These are phyloP conservation scores for Meloidogyne hapla DNA, from an alignment of 1,140 invertebrate species.

Conservation along the genomic window DNA sequence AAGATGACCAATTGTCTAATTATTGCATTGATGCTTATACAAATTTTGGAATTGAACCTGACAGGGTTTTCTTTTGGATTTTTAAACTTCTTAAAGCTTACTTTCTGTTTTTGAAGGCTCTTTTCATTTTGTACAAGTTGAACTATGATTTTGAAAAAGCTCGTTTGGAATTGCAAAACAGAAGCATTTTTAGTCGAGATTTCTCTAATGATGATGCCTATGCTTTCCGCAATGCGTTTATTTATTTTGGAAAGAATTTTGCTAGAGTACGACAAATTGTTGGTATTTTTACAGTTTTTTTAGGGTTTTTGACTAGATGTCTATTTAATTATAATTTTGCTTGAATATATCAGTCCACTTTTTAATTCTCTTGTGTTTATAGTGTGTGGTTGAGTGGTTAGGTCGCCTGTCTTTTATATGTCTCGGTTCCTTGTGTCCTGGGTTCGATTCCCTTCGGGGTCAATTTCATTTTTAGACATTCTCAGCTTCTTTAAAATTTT, in stretches of 20 bases:
- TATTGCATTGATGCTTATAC: slow-evolving; percentile 21
- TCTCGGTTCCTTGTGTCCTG: too few species aligned
- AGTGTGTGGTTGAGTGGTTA: too few species aligned
- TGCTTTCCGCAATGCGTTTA: slow-evolving; percentile 28
- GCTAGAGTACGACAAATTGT: slow-evolving; percentile 41
- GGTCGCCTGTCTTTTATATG: too few species aligned
- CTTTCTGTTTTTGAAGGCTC: slow-evolving; percentile 23
- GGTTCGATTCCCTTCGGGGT: too few species aligned
- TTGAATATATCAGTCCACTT: too few species aligned
- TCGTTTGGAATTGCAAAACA: background rate
- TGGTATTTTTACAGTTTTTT: too few species aligned
- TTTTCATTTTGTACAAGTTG: slow-evolving; percentile 26
- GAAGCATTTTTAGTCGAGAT: background rate
- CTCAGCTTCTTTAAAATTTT: too few species aligned
- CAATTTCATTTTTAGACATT: too few species aligned
- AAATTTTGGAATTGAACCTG: slow-evolving; percentile 24
- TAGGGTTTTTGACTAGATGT: background rate
- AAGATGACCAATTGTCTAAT: slow-evolving; percentile 15
- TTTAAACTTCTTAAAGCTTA: too few species aligned
- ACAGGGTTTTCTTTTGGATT: slow-evolving; percentile 14
- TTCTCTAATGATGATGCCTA: slow-evolving; percentile 26
- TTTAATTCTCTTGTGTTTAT: too few species aligned
- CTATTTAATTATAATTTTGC: too few species aligned
- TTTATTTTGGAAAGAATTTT: slow-evolving; percentile 40
- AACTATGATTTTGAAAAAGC: slow-evolving; percentile 21